Percentiles rank a stretch among this genome's conserved stretches.
These are phyloP conservation scores for Scalopus aquaticus DNA, from an alignment of 2,113 vertebrate genomes.

Conservation along the genomic window DNA sequence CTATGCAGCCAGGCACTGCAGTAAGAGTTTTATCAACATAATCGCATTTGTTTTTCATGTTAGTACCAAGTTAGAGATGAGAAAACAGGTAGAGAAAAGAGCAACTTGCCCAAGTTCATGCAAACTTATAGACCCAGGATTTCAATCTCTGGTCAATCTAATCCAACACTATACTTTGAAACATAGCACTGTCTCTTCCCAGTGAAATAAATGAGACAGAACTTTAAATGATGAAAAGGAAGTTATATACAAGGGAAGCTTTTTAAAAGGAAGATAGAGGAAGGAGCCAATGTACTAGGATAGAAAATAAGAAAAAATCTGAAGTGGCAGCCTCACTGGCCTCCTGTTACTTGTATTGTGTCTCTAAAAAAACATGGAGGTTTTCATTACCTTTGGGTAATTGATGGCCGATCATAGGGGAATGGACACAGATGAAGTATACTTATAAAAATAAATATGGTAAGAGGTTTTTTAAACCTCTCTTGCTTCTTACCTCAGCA, in stretches of 20 bases:
- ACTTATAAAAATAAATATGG: slow-evolving; percentile 51
- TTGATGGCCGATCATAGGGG: background rate
- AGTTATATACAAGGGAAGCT: background rate
- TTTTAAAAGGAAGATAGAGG: background rate
- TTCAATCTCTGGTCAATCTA: background rate
- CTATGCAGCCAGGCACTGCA: background rate
- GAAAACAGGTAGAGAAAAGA: background rate
- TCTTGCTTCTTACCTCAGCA: slow-evolving; percentile 52
- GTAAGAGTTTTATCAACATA: background rate
- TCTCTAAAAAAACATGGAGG: background rate
- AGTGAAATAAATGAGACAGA: background rate
- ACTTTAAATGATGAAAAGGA: slow-evolving; percentile 1
- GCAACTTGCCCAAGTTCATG: background rate
- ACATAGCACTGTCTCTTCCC: background rate
- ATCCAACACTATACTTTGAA: background rate
- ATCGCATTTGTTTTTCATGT: background rate
- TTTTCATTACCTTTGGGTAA: slow-evolving; percentile 1
- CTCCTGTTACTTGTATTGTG: background rate
- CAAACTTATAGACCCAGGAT: background rate
- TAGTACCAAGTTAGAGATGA: background rate
- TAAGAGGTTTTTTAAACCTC: slow-evolving; percentile 64
- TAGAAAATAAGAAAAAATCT: background rate
- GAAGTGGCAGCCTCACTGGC: background rate
- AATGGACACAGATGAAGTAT: slow-evolving; percentile 23
- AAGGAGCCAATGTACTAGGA: background rate